Evolutionary conservation across 2,888 invertebrate species (phyloP), one percentile per base, ranked within the genome.

Genomic region (Synergus gifuensis): DNA sequence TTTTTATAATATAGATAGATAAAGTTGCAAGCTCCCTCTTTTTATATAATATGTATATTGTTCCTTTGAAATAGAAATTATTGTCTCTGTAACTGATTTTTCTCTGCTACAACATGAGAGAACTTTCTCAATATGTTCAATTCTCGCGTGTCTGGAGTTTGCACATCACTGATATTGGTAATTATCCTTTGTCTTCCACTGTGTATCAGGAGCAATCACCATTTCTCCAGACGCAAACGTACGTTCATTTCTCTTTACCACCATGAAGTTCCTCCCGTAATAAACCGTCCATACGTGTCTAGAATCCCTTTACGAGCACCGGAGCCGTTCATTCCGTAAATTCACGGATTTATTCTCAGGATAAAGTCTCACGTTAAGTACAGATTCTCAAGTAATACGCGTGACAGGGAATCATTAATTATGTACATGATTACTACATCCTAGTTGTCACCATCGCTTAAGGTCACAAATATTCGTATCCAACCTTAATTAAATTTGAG

Each of bases 241-340:
- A 49, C 49, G 54, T 73, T 73, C 54, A 73, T 73, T 73, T 73
- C 54, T 54, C 46, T 73, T 54, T 36, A 69, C 28, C 36, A 49
- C 73, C 49, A 73, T 73, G 36, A 28, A 73, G 54, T 73, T 73
- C 36, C 73, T 73, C n/a, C n/a, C 28, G 69, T 69, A 69, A 69
- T 69, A 69, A 69, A 69, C 69, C 69, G 46, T 69, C 69, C 69
- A 69, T 49, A 69, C 69, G 69, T 69, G 69, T 28, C 69, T 69
- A 46, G 69, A 69, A 69, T 67, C 67, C 69, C 49, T 69, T 49
- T 69, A 69, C 46, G 69, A 69, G 49, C 69, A 28, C 16, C 7
- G 9, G 8, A 46, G 28, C 69, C 49, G 28, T 69, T 28, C 46
- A 49, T 69, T 69, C 69, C 49, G 73, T 54, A 54, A 73, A 73